Base-by-base conservation (phyloP, 1,140 invertebrate genomes). In the Daktulosphaira vitifoliae region DNA sequence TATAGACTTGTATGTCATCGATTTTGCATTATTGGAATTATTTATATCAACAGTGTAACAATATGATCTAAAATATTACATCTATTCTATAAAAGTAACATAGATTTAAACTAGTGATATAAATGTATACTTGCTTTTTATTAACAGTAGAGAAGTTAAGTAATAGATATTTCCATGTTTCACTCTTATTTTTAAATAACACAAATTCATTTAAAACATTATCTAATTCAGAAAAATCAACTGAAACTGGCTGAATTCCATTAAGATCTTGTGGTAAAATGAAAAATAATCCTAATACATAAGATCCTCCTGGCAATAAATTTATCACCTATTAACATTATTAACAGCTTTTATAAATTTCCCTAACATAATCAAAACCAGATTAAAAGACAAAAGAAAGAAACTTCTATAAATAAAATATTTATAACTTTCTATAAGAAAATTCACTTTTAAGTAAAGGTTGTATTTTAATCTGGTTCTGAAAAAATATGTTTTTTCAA, bases 41-140 rank as follows among this genome's bases (percentile, higher is more conserved):
- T 33, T 62, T 13, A 62, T 46, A 62, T 62, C 56, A 29, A 62
- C 56, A 20, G 56, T 48, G 18, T 62, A 62, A 11, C 56, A 62
- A 46, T n/a, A 62, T 22, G 56, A 48, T 22, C 56, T 62, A 33
- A 15, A 33, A 48, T 29, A n/a, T 26, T 11, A 20, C 22, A 2
- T 33, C 20, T 9, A 56, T 42, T 20, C 15, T 62, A 56, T 33
- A 5, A 33, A 29, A 48, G 3, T 33, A n/a, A n/a, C n/a, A n/a
- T n/a, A n/a, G n/a, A n/a, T n/a, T n/a, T n/a, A n/a, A n/a, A n/a
- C n/a, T 16, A 29, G 26, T 46, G 46, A 4, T 15, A n/a, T 29
- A 15, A 13, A n/a, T 48, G 42, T 15, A n/a, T 33, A 62, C 8
- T 42, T 46, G 29, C 56, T 62, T 62, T 20, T 62, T 62, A 3